Evolutionary conservation across 2,888 invertebrate species (phyloP).

Genomic region (Melanargia galathea): DNA sequence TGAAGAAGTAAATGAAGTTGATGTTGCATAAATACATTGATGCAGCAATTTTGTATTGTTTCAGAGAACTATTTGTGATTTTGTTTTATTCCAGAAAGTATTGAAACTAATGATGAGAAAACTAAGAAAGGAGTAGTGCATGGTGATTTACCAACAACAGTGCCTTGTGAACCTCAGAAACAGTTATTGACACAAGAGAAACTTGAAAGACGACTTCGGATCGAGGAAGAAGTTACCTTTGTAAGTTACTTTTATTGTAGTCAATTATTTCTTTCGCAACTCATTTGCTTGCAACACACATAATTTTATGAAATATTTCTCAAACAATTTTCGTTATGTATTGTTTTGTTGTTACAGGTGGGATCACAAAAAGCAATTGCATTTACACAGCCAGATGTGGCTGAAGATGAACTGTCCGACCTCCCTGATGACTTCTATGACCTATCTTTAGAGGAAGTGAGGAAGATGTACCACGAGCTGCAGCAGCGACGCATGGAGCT

Average conservation of each 20-base stretch:
- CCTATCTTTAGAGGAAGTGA: slow-evolving; percentile 91
- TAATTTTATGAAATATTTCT: too few relatives aligned
- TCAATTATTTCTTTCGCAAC: not conserved
- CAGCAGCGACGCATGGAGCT: slow-evolving; percentile 84
- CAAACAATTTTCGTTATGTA: too few relatives aligned
- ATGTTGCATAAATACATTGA: too few relatives aligned
- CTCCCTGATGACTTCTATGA: slow-evolving; percentile 95
- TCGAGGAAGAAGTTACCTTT: slow-evolving; percentile 76
- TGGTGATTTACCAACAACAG: slow-evolving; percentile 27
- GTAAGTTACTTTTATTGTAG: slow-evolving; percentile 52
- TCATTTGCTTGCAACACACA: too few relatives aligned
- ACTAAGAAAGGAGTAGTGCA: slow-evolving; percentile 7
- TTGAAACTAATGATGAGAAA: slow-evolving; percentile 31
- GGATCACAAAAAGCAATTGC: slow-evolving; percentile 89
- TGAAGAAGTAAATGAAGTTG: too few relatives aligned
- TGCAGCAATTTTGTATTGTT: not conserved
- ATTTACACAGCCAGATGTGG: slow-evolving; percentile 84
- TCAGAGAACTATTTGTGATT: not conserved
- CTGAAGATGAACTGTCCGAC: slow-evolving; percentile 84
- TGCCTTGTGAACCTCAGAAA: slow-evolving; percentile 27
- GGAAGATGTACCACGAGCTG: slow-evolving; percentile 87
- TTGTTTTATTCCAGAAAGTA: slow-evolving; percentile 11
- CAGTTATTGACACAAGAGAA: slow-evolving; percentile 48
- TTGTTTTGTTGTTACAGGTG: slow-evolving; percentile 73
- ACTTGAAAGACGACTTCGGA: slow-evolving; percentile 68